Percentiles rank a stretch among this genome's conserved stretches.
Conservation (phyloP, 2,888 invertebrate species). For the Agrotis segetum region DNA sequence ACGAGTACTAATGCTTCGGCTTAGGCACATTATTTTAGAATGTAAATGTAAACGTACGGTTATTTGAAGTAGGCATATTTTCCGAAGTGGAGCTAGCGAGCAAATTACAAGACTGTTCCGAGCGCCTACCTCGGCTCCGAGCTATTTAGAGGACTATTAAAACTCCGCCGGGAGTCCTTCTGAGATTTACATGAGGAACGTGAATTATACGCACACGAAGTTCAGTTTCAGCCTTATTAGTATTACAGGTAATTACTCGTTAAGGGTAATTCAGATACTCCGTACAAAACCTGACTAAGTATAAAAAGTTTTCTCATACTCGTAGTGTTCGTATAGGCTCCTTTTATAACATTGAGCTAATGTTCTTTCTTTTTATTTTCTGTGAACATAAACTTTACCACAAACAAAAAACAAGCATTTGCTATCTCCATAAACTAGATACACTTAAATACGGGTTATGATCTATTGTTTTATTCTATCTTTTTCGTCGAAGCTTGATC, state of each 20-base stretch:
- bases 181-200: conserved; percentile 80
- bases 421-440: conserved; percentile 43
- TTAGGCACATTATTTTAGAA: conserved; percentile 70
- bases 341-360: conserved; percentile 31
- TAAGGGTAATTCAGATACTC: conserved; percentile 38
- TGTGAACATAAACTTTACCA: conserved; percentile 16
- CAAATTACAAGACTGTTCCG: conserved; percentile 81
- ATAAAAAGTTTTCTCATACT: conserved; percentile 1
- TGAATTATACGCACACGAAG: conserved; percentile 75
- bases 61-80: conserved; percentile 76
- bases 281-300: conserved; percentile 13
- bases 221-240: conserved; percentile 71
- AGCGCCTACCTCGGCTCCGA: conserved; percentile 73
- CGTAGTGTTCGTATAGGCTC: neutral
- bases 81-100: conserved; percentile 72
- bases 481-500: conserved; percentile 51
- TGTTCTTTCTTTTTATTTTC: conserved; percentile 17
- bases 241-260: conserved; percentile 61
- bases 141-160: conserved; percentile 83
- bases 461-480: conserved; percentile 63
- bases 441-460: conserved; percentile 50
- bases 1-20: conserved; percentile 68
- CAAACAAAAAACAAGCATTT: conserved; percentile 48
- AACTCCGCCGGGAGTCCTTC: conserved; percentile 78
- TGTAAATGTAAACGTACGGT: conserved; percentile 67